These are phyloP conservation scores for Heteronetta atricapilla DNA, from an alignment of 2,113 vertebrate species.

Conservation along the genomic window DNA sequence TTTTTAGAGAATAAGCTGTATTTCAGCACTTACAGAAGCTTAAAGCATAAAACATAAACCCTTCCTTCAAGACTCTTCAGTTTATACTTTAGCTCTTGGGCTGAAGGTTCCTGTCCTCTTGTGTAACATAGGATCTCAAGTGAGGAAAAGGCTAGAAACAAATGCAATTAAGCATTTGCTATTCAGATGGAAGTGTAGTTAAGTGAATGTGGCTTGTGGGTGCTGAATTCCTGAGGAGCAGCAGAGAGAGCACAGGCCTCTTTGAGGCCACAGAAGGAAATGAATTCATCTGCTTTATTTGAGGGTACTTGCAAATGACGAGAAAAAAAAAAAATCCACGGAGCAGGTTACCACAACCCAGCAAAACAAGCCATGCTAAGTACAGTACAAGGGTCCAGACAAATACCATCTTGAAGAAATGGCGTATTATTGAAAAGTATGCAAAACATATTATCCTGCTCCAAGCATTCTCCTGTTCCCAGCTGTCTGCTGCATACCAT, in stretches of 20 bases:
- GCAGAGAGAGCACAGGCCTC: background rate
- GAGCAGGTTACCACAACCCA: background rate
- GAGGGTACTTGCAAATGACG: constrained; percentile 7
- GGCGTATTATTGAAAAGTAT: background rate
- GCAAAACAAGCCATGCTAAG: background rate
- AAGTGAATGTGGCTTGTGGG: background rate
- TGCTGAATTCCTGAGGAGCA: background rate
- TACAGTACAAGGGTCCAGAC: background rate
- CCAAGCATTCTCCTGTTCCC: constrained; percentile 15
- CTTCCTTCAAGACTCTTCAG: background rate
- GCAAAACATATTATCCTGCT: background rate
- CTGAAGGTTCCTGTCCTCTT: background rate
- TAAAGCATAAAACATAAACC: background rate
- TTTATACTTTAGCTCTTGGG: background rate
- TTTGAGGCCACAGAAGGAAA: background rate
- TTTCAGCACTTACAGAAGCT: background rate
- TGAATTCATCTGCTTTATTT: constrained; percentile 34
- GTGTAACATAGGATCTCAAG: background rate
- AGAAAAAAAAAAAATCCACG: background rate
- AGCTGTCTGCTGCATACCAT: background rate
- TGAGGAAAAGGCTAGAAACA: background rate
- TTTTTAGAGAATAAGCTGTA: background rate
- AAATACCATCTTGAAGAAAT: background rate
- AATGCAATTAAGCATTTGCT: constrained; percentile 12
- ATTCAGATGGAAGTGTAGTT: background rate